Evolutionary conservation across 2,888 invertebrate species (phyloP), one percentile per base, ranked within the genome.

Genomic region (Caenorhabditis sp.): DNA sequence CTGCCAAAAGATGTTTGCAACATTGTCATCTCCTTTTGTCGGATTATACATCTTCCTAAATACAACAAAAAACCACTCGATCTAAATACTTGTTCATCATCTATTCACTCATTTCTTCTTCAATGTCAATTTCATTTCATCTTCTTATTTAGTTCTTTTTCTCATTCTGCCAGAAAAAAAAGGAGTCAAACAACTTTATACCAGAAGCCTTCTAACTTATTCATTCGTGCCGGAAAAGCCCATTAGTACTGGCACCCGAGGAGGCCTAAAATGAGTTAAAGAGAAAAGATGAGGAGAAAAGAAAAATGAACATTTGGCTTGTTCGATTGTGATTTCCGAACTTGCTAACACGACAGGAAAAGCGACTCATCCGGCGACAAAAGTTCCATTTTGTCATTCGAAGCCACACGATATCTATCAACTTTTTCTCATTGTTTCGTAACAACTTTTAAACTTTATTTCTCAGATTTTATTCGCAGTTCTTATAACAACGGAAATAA

Each of bases 321-420:
- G n/a, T 67, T 61, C 60, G 63, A 26, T 64, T 61, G 31, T 50
- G 61, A 61, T 60, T 72, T 72, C 67, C 72, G 61, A 70, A 70
- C 43, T 59, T 20, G 26, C 31, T 23, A 62, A 66, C 72, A 72
- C 72, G 72, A 72, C 72, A 72, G 72, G 72, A 72, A 72, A 67
- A 64, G 38, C 64, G 26, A 61, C 53, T 67, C 63, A 67, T 72
- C 72, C 72, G 72, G 72, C 67, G 53, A 38, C 56, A 67, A 65
- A 66, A 67, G 56, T 67, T 66, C 63, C 61, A 52, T 70, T 67
- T 62, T 58, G 70, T 70, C 4, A 31, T 31, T 31, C 10, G 31
- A 31, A 7, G 31, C 4, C 4, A 43, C 43, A 43, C 43, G 43
- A 43, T 43, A 43, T 7, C 43, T 56, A 56, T 53, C 56, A 64